Percentiles rank a stretch among this genome's conserved stretches.
These are phyloP conservation scores for Augochlora pura DNA, from an alignment of 1,140 invertebrate species.

Conservation along the genomic window DNA sequence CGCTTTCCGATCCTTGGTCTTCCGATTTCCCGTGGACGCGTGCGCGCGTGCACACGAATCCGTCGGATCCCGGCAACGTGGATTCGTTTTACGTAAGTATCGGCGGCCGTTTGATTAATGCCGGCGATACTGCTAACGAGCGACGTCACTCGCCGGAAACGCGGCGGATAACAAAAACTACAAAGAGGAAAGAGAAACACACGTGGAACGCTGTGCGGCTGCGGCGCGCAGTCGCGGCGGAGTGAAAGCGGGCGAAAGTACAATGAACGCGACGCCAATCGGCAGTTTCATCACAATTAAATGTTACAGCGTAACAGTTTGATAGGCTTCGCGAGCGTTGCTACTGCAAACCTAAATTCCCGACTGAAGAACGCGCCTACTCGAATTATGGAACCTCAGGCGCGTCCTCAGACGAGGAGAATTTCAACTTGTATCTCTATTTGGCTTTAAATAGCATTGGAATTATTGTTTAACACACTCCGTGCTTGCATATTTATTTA, in stretches of 20 bases:
- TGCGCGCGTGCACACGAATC: background rate
- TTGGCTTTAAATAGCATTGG: no score
- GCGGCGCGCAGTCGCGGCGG: background rate
- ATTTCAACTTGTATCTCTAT: no score
- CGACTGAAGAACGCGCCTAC: no score
- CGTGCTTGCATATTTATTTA: no score
- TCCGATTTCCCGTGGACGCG: background rate
- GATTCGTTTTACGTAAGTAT: background rate
- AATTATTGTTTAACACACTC: no score
- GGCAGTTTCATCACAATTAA: conserved; percentile 1
- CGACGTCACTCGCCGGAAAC: background rate
- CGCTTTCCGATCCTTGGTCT: background rate
- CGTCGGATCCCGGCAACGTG: background rate
- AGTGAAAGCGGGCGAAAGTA: conserved; percentile 40
- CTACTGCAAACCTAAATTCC: background rate
- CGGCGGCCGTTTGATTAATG: background rate
- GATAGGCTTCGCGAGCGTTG: background rate
- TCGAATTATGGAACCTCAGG: no score
- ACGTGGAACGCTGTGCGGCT: background rate
- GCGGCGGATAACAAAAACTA: no score
- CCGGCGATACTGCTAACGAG: background rate
- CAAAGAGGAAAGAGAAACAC: background rate
- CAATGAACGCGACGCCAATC: background rate
- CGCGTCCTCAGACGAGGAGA: no score
- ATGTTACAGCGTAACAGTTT: background rate